These are phyloP conservation scores for Arvicanthis niloticus DNA, from an alignment of 2,113 vertebrate genomes.

Conservation along the genomic window DNA sequence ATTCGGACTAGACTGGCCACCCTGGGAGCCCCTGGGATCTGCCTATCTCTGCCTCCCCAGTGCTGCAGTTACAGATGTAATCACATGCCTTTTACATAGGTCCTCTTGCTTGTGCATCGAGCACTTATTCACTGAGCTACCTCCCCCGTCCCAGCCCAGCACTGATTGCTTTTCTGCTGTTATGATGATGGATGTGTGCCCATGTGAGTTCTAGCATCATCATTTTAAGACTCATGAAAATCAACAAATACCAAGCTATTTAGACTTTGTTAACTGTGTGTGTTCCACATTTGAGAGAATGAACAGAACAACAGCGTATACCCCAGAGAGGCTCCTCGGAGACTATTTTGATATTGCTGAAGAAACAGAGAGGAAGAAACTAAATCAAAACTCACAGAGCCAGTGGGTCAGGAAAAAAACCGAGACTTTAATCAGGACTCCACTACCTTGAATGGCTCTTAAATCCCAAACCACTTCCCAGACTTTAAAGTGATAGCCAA, in stretches of 20 bases:
- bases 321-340: neutral
- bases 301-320: slow-evolving; percentile 31
- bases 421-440: neutral
- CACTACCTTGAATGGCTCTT: neutral
- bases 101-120: neutral
- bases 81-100: neutral
- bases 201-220: slow-evolving; percentile 1
- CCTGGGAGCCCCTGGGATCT: neutral
- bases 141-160: neutral
- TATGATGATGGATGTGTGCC: neutral
- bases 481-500: slow-evolving; percentile 30
- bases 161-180: neutral
- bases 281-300: slow-evolving; percentile 38
- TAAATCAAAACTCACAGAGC: slow-evolving; percentile 53
- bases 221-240: slow-evolving; percentile 25
- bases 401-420: neutral
- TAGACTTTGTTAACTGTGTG: neutral
- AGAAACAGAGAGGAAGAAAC: slow-evolving; percentile 33
- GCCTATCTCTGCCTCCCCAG: neutral
- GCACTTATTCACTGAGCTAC: neutral
- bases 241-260: neutral
- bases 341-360: neutral
- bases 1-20: neutral
- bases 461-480: neutral
- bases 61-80: neutral